Percentiles rank a stretch among this genome's conserved stretches.
Evolutionary conservation across 1,140 invertebrate species (phyloP).

Genomic region (Berghia stephanieae): DNA sequence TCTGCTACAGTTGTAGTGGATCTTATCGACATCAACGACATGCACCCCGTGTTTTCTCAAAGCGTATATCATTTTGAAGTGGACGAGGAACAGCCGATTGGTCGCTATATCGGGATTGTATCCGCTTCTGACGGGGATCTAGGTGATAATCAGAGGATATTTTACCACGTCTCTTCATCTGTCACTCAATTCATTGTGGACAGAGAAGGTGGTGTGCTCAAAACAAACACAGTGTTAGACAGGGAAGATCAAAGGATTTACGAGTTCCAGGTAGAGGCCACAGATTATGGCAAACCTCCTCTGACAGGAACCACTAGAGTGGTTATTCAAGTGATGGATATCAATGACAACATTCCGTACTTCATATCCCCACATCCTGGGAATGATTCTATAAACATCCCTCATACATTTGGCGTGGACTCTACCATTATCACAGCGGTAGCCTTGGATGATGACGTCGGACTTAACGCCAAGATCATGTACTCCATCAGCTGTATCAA

Average conservation of each 20-base stretch:
- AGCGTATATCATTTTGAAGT: constrained; percentile 34
- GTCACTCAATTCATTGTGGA: constrained; percentile 27
- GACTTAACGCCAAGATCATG: constrained; percentile 87
- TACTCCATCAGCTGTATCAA: constrained; percentile 85
- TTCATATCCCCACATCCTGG: constrained; percentile 77
- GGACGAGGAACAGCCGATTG: constrained; percentile 34
- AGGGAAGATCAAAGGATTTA: constrained; percentile 83
- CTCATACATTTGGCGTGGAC: constrained; percentile 86
- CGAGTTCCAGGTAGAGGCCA: constrained; percentile 73
- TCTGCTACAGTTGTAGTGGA: constrained; percentile 75
- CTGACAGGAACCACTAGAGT: constrained; percentile 73
- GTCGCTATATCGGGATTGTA: constrained; percentile 35
- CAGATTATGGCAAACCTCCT: constrained; percentile 64
- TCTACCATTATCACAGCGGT: constrained; percentile 63
- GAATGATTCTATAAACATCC: constrained; percentile 72
- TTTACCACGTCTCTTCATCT: constrained; percentile 70
- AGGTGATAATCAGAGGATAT: constrained; percentile 72
- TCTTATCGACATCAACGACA: constrained; percentile 91
- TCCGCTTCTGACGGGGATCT: constrained; percentile 79
- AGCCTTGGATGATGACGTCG: constrained; percentile 46
- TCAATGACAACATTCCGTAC: constrained; percentile 89
- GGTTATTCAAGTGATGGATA: constrained; percentile 76
- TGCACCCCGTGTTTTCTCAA: constrained; percentile 79
- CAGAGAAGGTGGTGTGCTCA: constrained; percentile 59
- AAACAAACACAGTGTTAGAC: constrained; percentile 77